Conservation (phyloP, 2,797 vertebrate genomes). For the Melopsittacus undulatus region DNA sequence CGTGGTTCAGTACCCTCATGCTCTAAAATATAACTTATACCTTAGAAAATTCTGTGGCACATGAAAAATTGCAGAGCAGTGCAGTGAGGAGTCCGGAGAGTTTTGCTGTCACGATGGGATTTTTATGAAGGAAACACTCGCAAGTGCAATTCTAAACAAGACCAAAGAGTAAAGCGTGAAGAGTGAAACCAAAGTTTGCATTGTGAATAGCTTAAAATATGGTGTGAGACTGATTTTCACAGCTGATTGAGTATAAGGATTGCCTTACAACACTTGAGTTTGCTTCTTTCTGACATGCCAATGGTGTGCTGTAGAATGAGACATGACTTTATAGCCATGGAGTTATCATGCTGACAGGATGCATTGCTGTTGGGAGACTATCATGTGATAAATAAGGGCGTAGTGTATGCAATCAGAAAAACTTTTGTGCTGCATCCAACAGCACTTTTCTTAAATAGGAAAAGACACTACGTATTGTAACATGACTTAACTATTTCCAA, state of each 20-base stretch:
- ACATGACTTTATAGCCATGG: not conserved
- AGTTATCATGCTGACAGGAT: not conserved
- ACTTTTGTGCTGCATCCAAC: not conserved
- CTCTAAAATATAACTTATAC: not conserved
- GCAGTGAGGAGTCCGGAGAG: not conserved
- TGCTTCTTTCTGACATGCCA: not conserved
- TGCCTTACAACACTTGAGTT: not conserved
- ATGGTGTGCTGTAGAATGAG: not conserved
- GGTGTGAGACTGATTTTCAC: not conserved
- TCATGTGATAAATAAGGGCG: not conserved
- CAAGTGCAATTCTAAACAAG: not conserved
- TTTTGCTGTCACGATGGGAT: not conserved
- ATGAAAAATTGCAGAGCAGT: not conserved
- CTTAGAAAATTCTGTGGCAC: not conserved
- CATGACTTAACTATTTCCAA: not conserved
- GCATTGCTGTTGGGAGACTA: not conserved
- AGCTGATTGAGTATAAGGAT: not conserved
- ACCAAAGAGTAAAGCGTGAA: not conserved
- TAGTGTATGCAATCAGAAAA: not conserved
- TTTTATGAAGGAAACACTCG: not conserved
- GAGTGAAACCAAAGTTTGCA: not conserved
- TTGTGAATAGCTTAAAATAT: not conserved
- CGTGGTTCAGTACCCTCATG: not conserved
- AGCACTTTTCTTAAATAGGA: not conserved
- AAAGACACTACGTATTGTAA: not conserved